Evolutionary conservation across 2,113 vertebrate species (phyloP).

Genomic region (Alosa alosa): DNA sequence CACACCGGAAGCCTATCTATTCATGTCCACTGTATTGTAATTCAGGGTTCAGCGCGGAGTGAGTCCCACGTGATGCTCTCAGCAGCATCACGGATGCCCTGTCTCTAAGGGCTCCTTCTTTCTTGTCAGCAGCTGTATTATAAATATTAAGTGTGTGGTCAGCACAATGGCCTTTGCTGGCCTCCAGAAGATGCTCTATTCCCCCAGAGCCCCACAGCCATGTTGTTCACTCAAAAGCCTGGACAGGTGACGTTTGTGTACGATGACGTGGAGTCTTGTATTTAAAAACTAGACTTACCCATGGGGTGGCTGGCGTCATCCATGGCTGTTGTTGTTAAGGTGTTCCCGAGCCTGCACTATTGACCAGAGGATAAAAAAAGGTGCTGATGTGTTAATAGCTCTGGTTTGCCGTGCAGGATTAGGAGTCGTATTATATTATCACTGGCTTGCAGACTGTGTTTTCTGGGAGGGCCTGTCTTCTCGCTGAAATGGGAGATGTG

Average conservation of each 20-base stretch:
- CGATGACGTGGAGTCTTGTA: neutral
- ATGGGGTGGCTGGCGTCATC: neutral
- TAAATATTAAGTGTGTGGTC: neutral
- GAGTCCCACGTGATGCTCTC: neutral
- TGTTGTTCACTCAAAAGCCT: neutral
- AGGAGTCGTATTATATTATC: neutral
- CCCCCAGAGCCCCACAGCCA: neutral
- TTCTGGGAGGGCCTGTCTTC: neutral
- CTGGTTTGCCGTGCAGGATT: neutral
- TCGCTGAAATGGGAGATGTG: neutral
- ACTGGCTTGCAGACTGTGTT: neutral
- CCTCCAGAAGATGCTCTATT: neutral
- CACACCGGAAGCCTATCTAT: neutral
- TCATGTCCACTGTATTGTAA: neutral
- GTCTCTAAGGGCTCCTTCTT: neutral
- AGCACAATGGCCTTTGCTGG: neutral
- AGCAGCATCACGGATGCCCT: neutral
- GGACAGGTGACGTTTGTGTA: neutral
- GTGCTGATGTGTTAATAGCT: constrained; percentile 8
- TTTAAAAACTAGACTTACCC: neutral
- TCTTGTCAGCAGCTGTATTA: neutral
- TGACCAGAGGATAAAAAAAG: neutral
- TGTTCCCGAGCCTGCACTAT: neutral
- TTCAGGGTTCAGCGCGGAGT: neutral
- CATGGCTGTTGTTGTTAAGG: neutral